phyloP scores from a whole-genome alignment of 2,797 vertebrate species.

The Schizopygopsis pylzovi region DNA sequence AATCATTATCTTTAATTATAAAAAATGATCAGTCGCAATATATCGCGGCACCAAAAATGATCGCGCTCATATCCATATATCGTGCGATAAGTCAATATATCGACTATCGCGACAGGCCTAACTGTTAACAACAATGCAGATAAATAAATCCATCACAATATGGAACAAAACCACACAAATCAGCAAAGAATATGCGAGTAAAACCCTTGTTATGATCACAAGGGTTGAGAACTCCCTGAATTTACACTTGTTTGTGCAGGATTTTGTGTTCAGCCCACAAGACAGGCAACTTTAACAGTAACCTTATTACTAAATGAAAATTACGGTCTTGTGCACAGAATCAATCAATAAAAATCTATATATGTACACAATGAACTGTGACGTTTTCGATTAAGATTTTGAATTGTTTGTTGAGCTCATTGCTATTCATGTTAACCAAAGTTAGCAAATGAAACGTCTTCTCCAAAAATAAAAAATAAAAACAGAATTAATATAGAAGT shows the following conservation, averaged over 20 bases:
- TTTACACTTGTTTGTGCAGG: too few species aligned
- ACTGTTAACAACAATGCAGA: background rate
- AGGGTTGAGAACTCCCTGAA: too few species aligned
- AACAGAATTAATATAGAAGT: background rate
- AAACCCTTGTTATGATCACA: background rate
- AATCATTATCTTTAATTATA: too few species aligned
- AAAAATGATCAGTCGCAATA: too few species aligned
- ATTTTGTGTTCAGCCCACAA: background rate
- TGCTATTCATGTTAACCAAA: background rate
- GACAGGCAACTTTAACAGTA: background rate
- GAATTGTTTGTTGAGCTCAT: too few species aligned
- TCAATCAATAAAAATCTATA: background rate
- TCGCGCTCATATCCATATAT: too few species aligned
- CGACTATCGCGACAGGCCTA: too few species aligned
- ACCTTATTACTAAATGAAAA: background rate
- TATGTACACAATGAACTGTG: background rate
- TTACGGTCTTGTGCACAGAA: background rate
- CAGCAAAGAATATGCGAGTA: background rate
- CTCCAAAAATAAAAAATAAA: background rate
- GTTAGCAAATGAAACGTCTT: background rate
- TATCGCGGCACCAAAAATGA: too few species aligned
- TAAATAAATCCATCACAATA: background rate
- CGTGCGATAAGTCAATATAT: too few species aligned
- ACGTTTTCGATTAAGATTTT: background rate
- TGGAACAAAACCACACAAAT: background rate